Percentiles rank a stretch among this genome's conserved stretches.
These are phyloP conservation scores for Globicephala melas DNA, from an alignment of 2,113 vertebrate genomes.

Conservation along the genomic window DNA sequence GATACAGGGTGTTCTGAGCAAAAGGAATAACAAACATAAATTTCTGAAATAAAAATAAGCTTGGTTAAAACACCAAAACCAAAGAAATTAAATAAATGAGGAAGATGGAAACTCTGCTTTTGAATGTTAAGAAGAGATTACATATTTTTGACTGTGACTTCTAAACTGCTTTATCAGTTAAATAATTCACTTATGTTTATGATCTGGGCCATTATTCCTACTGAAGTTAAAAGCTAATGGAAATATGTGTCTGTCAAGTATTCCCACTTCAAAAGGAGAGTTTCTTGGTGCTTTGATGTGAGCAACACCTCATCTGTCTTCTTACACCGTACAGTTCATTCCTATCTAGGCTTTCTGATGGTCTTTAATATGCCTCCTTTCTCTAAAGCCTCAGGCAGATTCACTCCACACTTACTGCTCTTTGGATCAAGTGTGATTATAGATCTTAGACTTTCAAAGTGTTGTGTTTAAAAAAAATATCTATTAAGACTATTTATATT, in stretches of 20 bases:
- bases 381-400: not conserved
- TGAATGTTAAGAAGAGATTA: not conserved
- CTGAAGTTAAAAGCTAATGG: constrained; percentile 32
- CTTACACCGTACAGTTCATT: not conserved
- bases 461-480: not conserved
- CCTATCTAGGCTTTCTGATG: not conserved
- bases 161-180: constrained; percentile 45
- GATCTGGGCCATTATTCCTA: constrained; percentile 11
- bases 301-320: constrained; percentile 35
- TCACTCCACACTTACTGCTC: not conserved
- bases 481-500: not conserved
- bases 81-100: not conserved
- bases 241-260: constrained; percentile 40
- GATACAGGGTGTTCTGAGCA: not conserved
- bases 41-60: not conserved
- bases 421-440: not conserved
- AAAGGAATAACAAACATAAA: not conserved
- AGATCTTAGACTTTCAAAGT: not conserved
- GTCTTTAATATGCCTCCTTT: not conserved
- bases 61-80: not conserved
- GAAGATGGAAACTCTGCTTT: constrained; percentile 26
- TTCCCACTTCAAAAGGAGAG: constrained; percentile 47
- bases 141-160: constrained; percentile 16
- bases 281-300: constrained; percentile 39
- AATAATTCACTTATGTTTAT: not conserved